phyloP scores from a whole-genome alignment of 1,140 invertebrate species.

The Paralvinella palmiformis region DNA sequence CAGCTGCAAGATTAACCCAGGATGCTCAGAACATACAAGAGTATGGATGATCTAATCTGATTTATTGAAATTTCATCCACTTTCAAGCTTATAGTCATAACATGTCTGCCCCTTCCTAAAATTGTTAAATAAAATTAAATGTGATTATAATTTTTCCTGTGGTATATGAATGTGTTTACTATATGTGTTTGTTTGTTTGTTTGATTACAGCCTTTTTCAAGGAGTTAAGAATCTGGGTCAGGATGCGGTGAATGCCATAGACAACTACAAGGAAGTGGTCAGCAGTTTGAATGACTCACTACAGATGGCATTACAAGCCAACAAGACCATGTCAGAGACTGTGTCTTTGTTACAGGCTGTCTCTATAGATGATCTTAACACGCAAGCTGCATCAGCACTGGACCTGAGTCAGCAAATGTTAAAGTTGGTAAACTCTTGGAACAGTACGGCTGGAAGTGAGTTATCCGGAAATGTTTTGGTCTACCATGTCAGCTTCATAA shows the following conservation, averaged over 20 bases:
- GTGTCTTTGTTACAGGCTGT: neutral
- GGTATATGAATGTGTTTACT: too few species aligned
- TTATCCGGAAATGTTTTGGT: too few species aligned
- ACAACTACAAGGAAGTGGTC: conserved; percentile 10
- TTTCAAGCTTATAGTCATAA: too few species aligned
- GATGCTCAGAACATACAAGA: too few species aligned
- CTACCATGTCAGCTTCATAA: too few species aligned
- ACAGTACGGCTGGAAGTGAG: neutral
- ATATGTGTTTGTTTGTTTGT: neutral
- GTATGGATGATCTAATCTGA: too few species aligned
- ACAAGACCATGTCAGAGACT: conserved; percentile 3
- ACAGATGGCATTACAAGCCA: conserved; percentile 3
- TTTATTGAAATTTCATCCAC: too few species aligned
- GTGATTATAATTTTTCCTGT: too few species aligned
- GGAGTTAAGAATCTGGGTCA: conserved; percentile 13
- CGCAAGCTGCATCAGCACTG: neutral
- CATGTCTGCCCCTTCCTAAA: too few species aligned
- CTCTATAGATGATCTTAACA: neutral
- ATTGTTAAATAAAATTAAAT: too few species aligned
- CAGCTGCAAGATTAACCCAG: too few species aligned
- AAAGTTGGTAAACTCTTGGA: neutral
- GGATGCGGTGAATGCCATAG: conserved; percentile 15
- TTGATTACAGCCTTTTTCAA: conserved; percentile 5
- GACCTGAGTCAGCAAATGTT: neutral
- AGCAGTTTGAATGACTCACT: neutral